These are phyloP conservation scores for Drosophila simulans DNA, from an alignment of 1,140 invertebrate species.

Conservation along the genomic window DNA sequence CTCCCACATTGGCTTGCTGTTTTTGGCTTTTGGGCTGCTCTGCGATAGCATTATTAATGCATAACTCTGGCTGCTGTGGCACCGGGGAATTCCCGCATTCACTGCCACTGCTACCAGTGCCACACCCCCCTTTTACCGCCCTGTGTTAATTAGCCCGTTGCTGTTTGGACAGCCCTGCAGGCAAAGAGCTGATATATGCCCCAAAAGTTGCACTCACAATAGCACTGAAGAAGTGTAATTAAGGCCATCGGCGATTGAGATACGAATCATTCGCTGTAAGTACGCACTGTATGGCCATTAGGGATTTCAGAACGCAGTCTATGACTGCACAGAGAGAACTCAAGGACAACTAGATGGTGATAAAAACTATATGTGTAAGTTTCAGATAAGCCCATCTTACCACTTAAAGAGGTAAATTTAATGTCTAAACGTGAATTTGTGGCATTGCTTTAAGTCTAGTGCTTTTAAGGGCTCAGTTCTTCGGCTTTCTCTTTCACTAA, in stretches of 20 bases:
- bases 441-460: not conserved
- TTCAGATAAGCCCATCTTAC: no score
- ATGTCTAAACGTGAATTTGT: not conserved
- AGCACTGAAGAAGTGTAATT: conserved; percentile 41
- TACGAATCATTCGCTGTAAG: conserved; percentile 6
- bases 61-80: conserved; percentile 56
- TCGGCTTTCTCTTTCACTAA: conserved; percentile 17
- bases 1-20: conserved; percentile 56
- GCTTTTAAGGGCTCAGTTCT: not conserved
- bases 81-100: conserved; percentile 9
- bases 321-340: not conserved
- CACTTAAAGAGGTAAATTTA: no score
- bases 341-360: not conserved
- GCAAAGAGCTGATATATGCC: conserved; percentile 7
- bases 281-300: conserved; percentile 19
- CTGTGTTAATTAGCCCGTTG: conserved; percentile 66
- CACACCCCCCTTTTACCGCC: conserved; percentile 4
- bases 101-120: conserved; percentile 3
- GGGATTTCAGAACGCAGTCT: conserved; percentile 5
- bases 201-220: conserved; percentile 34
- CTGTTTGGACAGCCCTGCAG: conserved; percentile 47
- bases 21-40: conserved; percentile 42
- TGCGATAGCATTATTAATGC: conserved; percentile 73
- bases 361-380: no score
- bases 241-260: conserved; percentile 36